Percentiles rank a stretch among this genome's conserved stretches.
Evolutionary conservation across 2,888 invertebrate species (phyloP).

Genomic region (Chymomyza procnemis): DNA sequence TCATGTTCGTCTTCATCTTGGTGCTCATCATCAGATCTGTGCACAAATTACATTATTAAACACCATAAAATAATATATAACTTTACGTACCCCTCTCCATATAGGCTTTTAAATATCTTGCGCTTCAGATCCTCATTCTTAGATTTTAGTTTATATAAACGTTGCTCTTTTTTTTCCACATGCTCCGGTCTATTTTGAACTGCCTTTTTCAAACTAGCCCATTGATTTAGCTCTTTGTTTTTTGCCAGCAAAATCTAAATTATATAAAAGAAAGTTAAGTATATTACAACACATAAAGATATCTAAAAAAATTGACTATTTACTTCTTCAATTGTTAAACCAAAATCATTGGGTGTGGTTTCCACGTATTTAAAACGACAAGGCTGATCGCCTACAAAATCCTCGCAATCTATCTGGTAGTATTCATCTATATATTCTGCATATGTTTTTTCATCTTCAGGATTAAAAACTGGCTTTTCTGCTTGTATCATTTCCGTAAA

Average conservation of each 20-base stretch:
- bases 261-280: neutral
- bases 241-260: slow-evolving; percentile 91
- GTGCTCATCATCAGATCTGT: slow-evolving; percentile 75
- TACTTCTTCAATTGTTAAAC: slow-evolving; percentile 92
- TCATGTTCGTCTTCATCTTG: slow-evolving; percentile 27
- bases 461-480: slow-evolving; percentile 92
- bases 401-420: slow-evolving; percentile 96
- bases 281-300: too few relatives aligned
- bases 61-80: neutral
- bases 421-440: slow-evolving; percentile 95
- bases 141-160: slow-evolving; percentile 86
- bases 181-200: slow-evolving; percentile 87
- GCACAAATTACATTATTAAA: neutral
- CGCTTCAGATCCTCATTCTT: slow-evolving; percentile 86
- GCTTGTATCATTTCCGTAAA: slow-evolving; percentile 86
- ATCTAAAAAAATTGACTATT: neutral
- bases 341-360: slow-evolving; percentile 93
- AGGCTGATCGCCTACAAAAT: slow-evolving; percentile 93
- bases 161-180: slow-evolving; percentile 89
- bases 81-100: slow-evolving; percentile 76
- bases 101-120: slow-evolving; percentile 89
- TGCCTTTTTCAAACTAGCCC: slow-evolving; percentile 95
- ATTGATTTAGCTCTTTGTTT: slow-evolving; percentile 95
- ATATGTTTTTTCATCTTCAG: slow-evolving; percentile 86
- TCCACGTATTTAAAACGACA: slow-evolving; percentile 95